Percentiles rank a stretch among this genome's conserved stretches.
Evolutionary conservation across 2,888 invertebrate genomes (phyloP).

Genomic region (Mythimna ferrago): DNA sequence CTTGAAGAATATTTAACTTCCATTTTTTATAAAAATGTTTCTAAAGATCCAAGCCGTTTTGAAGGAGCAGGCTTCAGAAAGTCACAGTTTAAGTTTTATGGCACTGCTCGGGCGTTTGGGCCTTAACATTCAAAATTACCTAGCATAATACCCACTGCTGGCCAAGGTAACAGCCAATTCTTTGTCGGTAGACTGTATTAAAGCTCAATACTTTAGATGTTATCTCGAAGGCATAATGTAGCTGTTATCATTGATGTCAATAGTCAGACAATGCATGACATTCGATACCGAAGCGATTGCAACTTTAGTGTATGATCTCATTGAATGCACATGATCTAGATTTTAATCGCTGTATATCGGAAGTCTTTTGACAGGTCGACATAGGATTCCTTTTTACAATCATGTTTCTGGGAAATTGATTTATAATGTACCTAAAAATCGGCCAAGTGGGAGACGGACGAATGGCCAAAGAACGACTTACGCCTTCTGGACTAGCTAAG

Average conservation of each 20-base stretch:
- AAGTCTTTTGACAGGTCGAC: conserved; percentile 14
- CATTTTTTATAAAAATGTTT: too few species aligned
- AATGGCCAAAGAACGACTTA: too few species aligned
- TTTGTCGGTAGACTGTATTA: conserved; percentile 8
- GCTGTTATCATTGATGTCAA: conserved; percentile 35
- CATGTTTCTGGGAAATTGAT: conserved; percentile 14
- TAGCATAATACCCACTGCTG: neutral
- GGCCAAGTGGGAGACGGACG: too few species aligned
- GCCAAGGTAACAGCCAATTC: neutral
- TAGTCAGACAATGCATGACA: conserved; percentile 8
- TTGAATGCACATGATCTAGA: conserved; percentile 23
- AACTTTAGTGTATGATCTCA: conserved; percentile 38
- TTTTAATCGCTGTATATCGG: conserved; percentile 32
- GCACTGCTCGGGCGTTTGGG: too few species aligned
- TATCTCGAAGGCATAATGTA: conserved; percentile 25
- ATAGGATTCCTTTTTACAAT: conserved; percentile 5
- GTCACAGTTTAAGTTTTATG: too few species aligned
- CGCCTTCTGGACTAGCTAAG: too few species aligned
- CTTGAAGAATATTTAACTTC: too few species aligned
- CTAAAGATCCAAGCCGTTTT: too few species aligned
- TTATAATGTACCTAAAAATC: too few species aligned
- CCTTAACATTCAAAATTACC: neutral
- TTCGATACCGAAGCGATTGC: conserved; percentile 12
- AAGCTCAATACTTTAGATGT: conserved; percentile 9
- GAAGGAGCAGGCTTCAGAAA: too few species aligned